Base-by-base conservation (phyloP, 2,113 vertebrate species). In the Zosterops borbonicus region DNA sequence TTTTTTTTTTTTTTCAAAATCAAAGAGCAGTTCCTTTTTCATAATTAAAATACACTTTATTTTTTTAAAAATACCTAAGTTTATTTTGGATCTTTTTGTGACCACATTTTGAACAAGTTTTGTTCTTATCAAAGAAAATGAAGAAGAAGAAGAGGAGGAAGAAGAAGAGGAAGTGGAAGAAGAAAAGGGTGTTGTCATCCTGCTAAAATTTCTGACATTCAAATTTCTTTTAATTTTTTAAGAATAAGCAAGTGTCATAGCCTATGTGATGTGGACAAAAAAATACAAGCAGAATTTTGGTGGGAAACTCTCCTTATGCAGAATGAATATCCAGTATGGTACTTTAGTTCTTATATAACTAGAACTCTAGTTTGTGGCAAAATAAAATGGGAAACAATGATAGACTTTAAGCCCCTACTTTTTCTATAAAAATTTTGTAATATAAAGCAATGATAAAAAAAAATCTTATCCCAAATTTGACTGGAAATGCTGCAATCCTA, bases 21-120 rank as follows among this genome's bases (percentile, higher is more conserved):
- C 1, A 2, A 71, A 68, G 49, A 31, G 3, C 3, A n/a, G 5
- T 10, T 74, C 23, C 2, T 42, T 75, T 52, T 37, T 63, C 0
- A 0, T 11, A 27, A 56, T 41, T 83, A 60, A 83, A 56, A 65
- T 29, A 68, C 18, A 0, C 1, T 22, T 59, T 46, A 31, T 56
- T 70, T 1, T 65, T 75, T 65, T 9, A 7, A 4, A 39, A 29
- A 12, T 22, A 24, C 7, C 8, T 19, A 44, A 7, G 29, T 24
- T 77, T 73, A 11, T 62, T 59, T 50, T 55, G 2, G 1, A 29
- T 24, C 1, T 75, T 65, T 87, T 35, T 52, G 23, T 76, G 8
- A 37, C 3, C 62, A 21, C 31, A 27, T 52, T 80, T 71, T 65
- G 52, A 75, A 42, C 24, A 50, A 58, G 0, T 62, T 17, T 31